Conservation (phyloP, 2,888 invertebrate species). For the Meghimatium bilineatum region DNA sequence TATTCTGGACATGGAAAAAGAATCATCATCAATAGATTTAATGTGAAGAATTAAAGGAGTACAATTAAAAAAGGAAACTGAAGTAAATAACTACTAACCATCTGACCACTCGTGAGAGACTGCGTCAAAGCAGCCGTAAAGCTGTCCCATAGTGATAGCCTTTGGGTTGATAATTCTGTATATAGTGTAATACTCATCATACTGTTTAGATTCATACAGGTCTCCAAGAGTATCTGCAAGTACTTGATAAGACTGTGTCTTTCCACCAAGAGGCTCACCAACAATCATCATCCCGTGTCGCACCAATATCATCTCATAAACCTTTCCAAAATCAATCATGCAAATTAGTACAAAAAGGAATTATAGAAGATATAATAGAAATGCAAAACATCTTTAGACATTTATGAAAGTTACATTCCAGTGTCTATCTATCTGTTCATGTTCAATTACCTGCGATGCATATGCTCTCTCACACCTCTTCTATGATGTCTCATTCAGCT, state of each 20-base stretch:
- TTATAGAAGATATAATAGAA: no score
- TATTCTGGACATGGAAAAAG: no score
- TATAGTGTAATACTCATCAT: conserved; percentile 74
- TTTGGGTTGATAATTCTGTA: conserved; percentile 77
- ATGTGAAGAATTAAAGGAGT: no score
- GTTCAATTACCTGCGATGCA: no score
- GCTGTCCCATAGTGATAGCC: conserved; percentile 78
- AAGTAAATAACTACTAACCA: conserved; percentile 61
- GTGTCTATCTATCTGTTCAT: no score
- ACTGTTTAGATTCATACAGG: conserved; percentile 69
- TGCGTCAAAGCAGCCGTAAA: conserved; percentile 78
- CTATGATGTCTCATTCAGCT: no score
- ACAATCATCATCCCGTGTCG: conserved; percentile 78
- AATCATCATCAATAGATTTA: no score
- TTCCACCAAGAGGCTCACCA: conserved; percentile 78
- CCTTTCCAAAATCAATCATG: conserved; percentile 55
- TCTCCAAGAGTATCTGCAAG: conserved; percentile 76
- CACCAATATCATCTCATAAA: conserved; percentile 78
- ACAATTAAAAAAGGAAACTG: no score
- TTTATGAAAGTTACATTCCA: no score
- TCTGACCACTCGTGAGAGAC: conserved; percentile 78
- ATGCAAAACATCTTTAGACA: no score
- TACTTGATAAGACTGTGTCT: conserved; percentile 77
- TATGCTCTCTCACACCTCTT: no score
- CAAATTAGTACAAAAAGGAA: neutral